These are phyloP conservation scores for Gyps fulvus DNA, from an alignment of 2,113 vertebrate genomes.

Conservation along the genomic window DNA sequence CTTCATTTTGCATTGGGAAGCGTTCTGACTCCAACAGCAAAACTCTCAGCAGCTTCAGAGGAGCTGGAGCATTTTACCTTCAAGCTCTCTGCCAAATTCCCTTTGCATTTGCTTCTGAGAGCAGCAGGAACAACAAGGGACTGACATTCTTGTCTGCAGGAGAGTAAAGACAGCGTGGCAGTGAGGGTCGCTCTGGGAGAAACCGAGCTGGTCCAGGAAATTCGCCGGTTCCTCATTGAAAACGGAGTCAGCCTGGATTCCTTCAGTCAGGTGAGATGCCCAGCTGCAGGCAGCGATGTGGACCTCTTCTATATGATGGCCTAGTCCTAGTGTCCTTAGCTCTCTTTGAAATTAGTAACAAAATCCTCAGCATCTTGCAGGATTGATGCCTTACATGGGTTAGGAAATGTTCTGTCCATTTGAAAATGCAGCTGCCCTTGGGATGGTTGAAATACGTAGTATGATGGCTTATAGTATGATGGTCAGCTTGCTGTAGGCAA, in stretches of 20 bases:
- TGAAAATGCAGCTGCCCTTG: fast-evolving
- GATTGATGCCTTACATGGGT: background rate
- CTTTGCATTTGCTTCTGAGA: background rate
- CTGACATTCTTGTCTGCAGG: constrained; percentile 68
- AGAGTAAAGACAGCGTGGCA: constrained; percentile 88
- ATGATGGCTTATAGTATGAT: fast-evolving
- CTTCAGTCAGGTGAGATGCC: constrained; percentile 88
- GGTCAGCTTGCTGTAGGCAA: background rate
- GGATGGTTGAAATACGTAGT: background rate
- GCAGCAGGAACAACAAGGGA: background rate
- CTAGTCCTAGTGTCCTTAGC: background rate
- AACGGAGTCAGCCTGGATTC: constrained; percentile 89
- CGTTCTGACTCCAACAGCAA: background rate
- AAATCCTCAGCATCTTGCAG: background rate
- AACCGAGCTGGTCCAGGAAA: constrained; percentile 93
- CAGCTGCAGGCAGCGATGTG: background rate
- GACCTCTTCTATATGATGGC: background rate
- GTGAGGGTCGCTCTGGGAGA: constrained; percentile 95
- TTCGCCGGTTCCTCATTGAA: constrained; percentile 88
- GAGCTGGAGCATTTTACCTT: background rate
- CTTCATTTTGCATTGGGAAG: background rate
- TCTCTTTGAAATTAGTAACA: background rate
- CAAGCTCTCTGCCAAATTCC: background rate
- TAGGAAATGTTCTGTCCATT: background rate
- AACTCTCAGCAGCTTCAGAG: background rate